phyloP scores from a whole-genome alignment of 2,888 invertebrate species.

The Agrotis segetum region DNA sequence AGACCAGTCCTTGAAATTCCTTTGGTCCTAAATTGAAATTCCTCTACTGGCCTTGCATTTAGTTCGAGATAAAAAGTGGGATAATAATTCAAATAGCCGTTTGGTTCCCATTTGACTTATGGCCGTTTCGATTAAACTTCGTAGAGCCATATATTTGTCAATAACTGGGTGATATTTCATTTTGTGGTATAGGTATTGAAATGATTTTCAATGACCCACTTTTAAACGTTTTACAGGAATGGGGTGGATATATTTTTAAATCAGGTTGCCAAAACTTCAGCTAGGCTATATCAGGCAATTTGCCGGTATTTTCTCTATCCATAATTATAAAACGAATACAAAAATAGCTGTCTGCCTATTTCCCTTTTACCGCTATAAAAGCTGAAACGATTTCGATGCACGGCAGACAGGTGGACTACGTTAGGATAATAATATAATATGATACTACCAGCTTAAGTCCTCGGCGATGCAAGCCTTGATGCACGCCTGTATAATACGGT shows the following conservation, averaged over 20 bases:
- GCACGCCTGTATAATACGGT: too few species aligned
- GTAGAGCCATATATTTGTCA: background rate
- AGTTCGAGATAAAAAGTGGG: constrained; percentile 28
- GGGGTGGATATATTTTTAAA: background rate
- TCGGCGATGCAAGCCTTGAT: too few species aligned
- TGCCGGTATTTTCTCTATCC: too few species aligned
- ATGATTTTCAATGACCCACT: background rate
- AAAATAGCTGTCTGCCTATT: too few species aligned
- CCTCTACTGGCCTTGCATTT: constrained; percentile 34
- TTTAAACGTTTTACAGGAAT: background rate
- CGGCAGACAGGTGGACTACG: background rate
- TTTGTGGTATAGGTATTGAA: constrained; percentile 2
- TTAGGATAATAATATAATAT: too few species aligned
- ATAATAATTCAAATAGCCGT: constrained; percentile 24
- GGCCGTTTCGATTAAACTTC: constrained; percentile 1
- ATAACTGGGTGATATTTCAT: background rate
- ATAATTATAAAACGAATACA: too few species aligned
- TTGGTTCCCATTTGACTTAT: background rate
- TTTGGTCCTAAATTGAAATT: constrained; percentile 60
- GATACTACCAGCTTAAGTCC: too few species aligned
- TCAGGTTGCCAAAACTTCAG: too few species aligned
- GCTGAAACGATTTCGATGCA: background rate
- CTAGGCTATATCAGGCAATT: too few species aligned
- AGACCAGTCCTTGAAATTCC: constrained; percentile 43
- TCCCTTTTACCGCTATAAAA: background rate